Evolutionary conservation across 2,113 vertebrate genomes (phyloP), one percentile per base, ranked within the genome.

Genomic region (Stigmatopora argus): DNA sequence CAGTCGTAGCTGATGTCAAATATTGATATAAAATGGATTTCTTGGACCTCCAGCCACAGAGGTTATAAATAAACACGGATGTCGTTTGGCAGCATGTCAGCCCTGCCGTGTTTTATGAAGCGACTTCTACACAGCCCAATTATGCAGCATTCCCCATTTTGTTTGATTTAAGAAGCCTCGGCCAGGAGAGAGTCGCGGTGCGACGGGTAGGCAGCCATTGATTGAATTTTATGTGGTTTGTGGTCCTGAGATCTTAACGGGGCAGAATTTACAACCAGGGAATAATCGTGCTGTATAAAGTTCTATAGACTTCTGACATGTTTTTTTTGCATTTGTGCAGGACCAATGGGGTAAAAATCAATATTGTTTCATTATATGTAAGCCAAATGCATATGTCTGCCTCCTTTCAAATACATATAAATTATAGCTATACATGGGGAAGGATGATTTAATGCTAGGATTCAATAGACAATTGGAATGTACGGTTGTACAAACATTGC

Each of bases 271-370:
- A 92, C 88, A 86, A 89, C 88, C 86, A 63, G 75, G 79, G 89
- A 90, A 90, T 91, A 92, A 92, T 91, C 89, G 91, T 91, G 89
- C 89, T 89, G 85, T 87, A 91, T 91, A 92, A 91, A 56, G 88
- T 90, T 81, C 83, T 86, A 88, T 88, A 89, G 66, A 77, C 74
- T 7, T 60, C n/a, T 49, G 67, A 66, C 67, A 17, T 55, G 74
- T 81, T 87, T 80, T 73, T 83, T 35, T 64, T 56, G 83, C 78
- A 84, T 86, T 87, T 82, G 80, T 79, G 81, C 80, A 84, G 86
- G 88, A 88, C 85, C 83, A 79, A 70, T 13, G n/a, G 60, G 47
- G 60, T 59, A 60, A 78, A 31, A 87, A 90, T 90, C 88, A 85
- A 87, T 89, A 86, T 71, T 62, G 78, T 83, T 85, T 78, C 70